Evolutionary conservation across 2,113 vertebrate species (phyloP).

Genomic region (Centropus unirufus): DNA sequence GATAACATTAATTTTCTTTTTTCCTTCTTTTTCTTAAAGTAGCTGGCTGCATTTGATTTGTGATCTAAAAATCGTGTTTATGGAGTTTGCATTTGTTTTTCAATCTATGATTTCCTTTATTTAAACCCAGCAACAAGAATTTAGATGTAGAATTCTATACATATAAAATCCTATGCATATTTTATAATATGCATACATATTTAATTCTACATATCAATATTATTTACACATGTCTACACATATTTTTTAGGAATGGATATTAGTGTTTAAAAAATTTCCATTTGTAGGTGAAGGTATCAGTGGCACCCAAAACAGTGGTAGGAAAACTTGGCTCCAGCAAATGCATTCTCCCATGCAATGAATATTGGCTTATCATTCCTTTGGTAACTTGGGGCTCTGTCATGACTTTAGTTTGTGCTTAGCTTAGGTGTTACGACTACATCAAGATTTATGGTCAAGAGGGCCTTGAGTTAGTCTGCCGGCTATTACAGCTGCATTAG

Average conservation of each 20-base stretch:
- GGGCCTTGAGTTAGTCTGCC: neutral
- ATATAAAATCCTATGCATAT: neutral
- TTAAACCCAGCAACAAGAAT: neutral
- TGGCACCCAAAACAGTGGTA: neutral
- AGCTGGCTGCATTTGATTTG: neutral
- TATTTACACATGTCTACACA: neutral
- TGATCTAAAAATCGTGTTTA: neutral
- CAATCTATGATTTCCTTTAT: neutral
- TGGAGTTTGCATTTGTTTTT: neutral
- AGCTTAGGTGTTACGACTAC: neutral
- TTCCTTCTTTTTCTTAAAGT: neutral
- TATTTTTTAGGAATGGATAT: neutral
- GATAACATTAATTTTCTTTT: neutral
- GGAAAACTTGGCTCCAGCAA: neutral
- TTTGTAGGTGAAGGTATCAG: neutral
- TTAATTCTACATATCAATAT: neutral
- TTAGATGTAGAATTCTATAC: neutral
- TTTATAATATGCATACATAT: neutral
- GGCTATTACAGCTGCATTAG: neutral
- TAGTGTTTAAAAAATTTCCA: neutral
- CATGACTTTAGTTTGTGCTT: neutral
- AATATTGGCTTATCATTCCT: neutral
- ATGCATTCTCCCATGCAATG: neutral
- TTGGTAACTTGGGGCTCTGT: neutral
- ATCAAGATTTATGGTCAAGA: neutral